Conservation (phyloP, 2,113 vertebrate species). For the Engystomops pustulosus region DNA sequence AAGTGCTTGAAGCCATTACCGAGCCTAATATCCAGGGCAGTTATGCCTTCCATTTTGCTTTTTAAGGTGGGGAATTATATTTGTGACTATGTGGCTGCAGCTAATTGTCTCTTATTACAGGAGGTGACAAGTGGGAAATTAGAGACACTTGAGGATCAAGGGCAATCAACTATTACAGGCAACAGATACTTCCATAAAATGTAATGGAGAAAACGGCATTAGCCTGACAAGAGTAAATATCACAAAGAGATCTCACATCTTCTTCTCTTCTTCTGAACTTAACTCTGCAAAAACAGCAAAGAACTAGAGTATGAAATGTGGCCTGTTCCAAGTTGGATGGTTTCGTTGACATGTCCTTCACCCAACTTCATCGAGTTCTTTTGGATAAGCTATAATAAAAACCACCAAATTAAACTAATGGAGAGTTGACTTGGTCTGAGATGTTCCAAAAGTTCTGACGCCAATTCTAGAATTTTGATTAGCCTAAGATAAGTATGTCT, state of each 20-base stretch:
- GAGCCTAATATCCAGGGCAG: constrained; percentile 80
- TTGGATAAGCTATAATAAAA: not conserved
- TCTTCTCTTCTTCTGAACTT: not conserved
- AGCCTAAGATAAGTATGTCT: no score
- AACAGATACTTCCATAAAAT: constrained; percentile 62
- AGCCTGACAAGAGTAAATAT: constrained; percentile 37
- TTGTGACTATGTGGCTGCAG: constrained; percentile 72
- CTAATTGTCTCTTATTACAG: constrained; percentile 82
- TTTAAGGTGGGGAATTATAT: constrained; percentile 70
- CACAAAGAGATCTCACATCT: not conserved
- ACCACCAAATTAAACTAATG: no score
- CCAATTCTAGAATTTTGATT: no score
- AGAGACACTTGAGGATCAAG: constrained; percentile 78
- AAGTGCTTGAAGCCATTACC: constrained; percentile 80
- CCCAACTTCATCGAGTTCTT: not conserved
- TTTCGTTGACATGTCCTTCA: not conserved
- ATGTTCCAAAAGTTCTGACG: no score
- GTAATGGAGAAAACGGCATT: constrained; percentile 56
- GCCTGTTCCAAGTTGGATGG: not conserved
- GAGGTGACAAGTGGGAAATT: constrained; percentile 81
- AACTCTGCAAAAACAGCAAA: not conserved
- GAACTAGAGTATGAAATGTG: not conserved
- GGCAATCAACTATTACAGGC: constrained; percentile 61
- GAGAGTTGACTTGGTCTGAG: no score
- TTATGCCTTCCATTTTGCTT: constrained; percentile 66